Conservation (phyloP, 2,113 vertebrate species). For the Megatriorchis doriae region DNA sequence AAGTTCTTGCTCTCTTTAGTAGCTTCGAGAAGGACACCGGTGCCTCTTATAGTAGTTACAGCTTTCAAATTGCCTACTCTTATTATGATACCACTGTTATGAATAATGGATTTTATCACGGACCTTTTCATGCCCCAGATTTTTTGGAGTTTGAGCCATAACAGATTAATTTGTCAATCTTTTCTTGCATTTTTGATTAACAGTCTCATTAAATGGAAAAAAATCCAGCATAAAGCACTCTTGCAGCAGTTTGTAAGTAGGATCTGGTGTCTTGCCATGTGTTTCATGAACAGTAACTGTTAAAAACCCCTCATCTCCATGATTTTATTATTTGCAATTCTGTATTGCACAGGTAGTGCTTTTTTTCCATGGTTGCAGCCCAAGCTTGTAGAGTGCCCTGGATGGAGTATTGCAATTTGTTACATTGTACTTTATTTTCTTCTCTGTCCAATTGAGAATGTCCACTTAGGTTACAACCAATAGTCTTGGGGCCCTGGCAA, state of each 20-base stretch:
- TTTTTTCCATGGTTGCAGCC: not conserved
- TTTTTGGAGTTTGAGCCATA: not conserved
- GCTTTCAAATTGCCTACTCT: not conserved
- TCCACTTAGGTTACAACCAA: not conserved
- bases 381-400: not conserved
- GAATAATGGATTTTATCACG: not conserved
- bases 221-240: not conserved
- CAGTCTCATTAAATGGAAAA: not conserved
- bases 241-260: not conserved
- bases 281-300: not conserved
- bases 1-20: not conserved
- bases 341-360: not conserved
- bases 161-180: not conserved
- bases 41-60: not conserved
- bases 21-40: not conserved
- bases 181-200: not conserved
- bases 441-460: not conserved
- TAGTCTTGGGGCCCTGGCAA: not conserved
- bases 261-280: not conserved
- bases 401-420: not conserved
- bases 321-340: not conserved
- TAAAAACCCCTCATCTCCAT: not conserved
- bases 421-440: not conserved
- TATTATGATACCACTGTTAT: not conserved
- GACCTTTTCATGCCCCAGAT: not conserved